These are phyloP conservation scores for Drosophila bocki DNA, from an alignment of 1,140 invertebrate species.

Conservation along the genomic window DNA sequence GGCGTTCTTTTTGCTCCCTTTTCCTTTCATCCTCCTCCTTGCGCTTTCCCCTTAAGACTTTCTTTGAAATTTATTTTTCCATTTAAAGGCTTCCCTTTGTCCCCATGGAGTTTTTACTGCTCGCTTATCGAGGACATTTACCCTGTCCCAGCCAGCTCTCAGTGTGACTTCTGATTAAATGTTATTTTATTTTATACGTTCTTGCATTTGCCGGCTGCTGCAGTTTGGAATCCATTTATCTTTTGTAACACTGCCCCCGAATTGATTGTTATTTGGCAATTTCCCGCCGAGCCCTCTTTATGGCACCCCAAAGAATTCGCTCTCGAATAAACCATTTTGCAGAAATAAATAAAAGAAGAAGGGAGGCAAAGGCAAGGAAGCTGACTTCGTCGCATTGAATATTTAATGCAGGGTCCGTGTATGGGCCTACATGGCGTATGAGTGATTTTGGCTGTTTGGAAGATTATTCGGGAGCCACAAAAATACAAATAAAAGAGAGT, in stretches of 20 bases:
- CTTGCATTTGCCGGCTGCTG: slow-evolving; percentile 33
- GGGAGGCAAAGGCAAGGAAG: neutral
- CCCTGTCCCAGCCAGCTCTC: neutral
- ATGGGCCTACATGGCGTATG: slow-evolving; percentile 61
- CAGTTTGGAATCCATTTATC: slow-evolving; percentile 50
- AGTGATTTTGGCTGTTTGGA: slow-evolving; percentile 56
- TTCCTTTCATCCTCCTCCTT: neutral
- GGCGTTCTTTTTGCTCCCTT: neutral
- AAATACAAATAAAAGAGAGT: slow-evolving; percentile 2
- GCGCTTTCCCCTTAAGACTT: slow-evolving; percentile 6
- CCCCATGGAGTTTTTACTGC: slow-evolving; percentile 34
- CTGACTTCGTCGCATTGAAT: slow-evolving; percentile 48
- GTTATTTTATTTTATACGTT: slow-evolving; percentile 29
- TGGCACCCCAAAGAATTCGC: slow-evolving; percentile 72
- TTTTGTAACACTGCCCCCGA: slow-evolving; percentile 56
- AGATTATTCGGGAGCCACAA: slow-evolving; percentile 48
- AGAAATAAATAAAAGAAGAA: slow-evolving; percentile 14
- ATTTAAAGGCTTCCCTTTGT: slow-evolving; percentile 29
- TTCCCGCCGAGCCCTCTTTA: slow-evolving; percentile 48
- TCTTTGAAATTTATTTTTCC: slow-evolving; percentile 32
- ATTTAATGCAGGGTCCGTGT: slow-evolving; percentile 60
- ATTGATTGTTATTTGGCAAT: slow-evolving; percentile 73
- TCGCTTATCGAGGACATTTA: slow-evolving; percentile 22
- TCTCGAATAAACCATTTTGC: slow-evolving; percentile 63
- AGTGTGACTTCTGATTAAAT: slow-evolving; percentile 41